Evolutionary conservation across 2,797 vertebrate genomes (phyloP).

Genomic region (Margarornis squamiger): DNA sequence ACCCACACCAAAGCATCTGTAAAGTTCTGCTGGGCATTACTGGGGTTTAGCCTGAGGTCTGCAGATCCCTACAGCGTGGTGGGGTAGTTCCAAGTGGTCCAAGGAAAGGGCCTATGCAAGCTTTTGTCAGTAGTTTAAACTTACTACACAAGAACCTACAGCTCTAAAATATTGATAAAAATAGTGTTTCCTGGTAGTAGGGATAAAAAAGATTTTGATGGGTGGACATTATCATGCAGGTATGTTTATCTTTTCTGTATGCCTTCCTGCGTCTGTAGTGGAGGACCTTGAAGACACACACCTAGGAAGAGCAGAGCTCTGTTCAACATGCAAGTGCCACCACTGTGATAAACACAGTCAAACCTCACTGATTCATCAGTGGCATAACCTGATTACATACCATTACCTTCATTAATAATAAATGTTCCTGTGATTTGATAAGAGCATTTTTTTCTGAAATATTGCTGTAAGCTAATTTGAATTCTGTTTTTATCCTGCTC

Average conservation of each 20-base stretch:
- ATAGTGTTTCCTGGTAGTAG: not conserved
- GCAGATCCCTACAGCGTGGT: not conserved
- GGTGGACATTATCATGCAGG: not conserved
- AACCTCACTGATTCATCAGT: not conserved
- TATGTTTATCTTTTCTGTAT: not conserved
- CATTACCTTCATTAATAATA: not conserved
- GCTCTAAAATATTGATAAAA: not conserved
- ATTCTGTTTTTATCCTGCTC: not conserved
- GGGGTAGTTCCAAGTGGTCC: not conserved
- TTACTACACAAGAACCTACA: not conserved
- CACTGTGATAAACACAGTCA: not conserved
- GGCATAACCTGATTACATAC: not conserved
- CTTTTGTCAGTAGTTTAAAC: not conserved
- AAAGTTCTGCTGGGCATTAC: not conserved
- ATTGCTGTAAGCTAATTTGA: not conserved
- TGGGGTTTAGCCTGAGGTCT: not conserved
- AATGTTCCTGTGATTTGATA: not conserved
- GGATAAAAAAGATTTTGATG: not conserved
- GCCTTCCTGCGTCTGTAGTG: not conserved
- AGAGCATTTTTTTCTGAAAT: not conserved
- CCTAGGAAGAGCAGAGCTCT: not conserved
- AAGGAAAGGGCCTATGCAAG: not conserved
- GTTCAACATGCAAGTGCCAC: not conserved
- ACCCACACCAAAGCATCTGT: not conserved
- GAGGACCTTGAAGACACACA: not conserved